Conservation (phyloP, 2,888 invertebrate species). For the Callyntrura guangdongensis region DNA sequence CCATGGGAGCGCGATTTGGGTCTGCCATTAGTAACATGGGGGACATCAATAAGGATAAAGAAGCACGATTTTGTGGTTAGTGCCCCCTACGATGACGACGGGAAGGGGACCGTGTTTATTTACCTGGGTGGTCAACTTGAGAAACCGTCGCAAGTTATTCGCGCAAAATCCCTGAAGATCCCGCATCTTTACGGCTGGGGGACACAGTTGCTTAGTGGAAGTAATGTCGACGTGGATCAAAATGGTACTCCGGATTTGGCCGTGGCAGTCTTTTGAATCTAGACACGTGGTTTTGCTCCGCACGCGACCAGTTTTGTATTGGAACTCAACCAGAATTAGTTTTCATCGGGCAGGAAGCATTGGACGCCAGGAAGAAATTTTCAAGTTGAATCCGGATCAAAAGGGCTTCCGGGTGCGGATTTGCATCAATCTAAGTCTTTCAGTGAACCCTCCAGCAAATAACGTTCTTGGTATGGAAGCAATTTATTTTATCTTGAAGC, state of each 20-base stretch:
- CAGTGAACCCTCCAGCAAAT: not conserved
- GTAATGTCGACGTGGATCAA: slow-evolving; percentile 74
- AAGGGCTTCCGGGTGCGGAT: not conserved
- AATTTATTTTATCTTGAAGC: not conserved
- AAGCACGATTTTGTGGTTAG: slow-evolving; percentile 75
- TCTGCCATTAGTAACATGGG: slow-evolving; percentile 79
- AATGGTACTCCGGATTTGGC: slow-evolving; percentile 78
- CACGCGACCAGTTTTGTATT: slow-evolving; percentile 65
- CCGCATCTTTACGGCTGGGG: slow-evolving; percentile 73
- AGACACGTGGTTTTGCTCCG: slow-evolving; percentile 50
- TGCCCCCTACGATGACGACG: slow-evolving; percentile 73
- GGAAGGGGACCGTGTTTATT: slow-evolving; percentile 73
- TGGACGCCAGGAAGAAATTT: too few relatives aligned
- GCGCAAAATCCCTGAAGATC: slow-evolving; percentile 16
- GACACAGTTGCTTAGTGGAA: slow-evolving; percentile 42
- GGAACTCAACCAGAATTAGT: not conserved
- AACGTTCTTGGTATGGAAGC: not conserved
- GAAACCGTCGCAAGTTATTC: not conserved
- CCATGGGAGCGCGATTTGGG: slow-evolving; percentile 74
- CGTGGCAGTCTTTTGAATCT: slow-evolving; percentile 54
- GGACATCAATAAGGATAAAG: slow-evolving; percentile 72
- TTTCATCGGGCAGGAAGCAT: not conserved
- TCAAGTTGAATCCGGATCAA: not conserved
- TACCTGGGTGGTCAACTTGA: slow-evolving; percentile 59
- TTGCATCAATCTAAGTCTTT: not conserved